Evolutionary conservation across 2,113 vertebrate species (phyloP).

Genomic region (Ivindomyrus marchei): DNA sequence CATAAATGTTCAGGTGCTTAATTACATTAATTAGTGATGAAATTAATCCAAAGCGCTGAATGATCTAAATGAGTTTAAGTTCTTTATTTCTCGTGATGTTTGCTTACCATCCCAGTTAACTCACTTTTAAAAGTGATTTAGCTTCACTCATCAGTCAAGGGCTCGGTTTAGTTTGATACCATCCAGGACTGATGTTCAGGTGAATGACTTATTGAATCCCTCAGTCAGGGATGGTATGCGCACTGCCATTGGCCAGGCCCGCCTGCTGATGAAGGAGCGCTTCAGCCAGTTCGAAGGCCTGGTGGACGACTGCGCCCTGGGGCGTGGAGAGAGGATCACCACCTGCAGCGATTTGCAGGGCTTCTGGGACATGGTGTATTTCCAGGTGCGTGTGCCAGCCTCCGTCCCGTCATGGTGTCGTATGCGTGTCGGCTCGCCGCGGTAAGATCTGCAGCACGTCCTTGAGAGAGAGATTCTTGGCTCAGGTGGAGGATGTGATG

Average conservation of each 20-base stretch:
- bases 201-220: slow-evolving; percentile 15
- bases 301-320: slow-evolving; percentile 84
- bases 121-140: neutral
- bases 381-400: slow-evolving; percentile 55
- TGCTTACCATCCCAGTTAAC: neutral
- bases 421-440: neutral
- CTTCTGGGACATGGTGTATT: slow-evolving; percentile 96
- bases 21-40: neutral
- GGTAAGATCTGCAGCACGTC: neutral
- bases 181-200: neutral
- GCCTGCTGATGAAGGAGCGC: slow-evolving; percentile 80
- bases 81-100: neutral
- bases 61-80: neutral
- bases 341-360: slow-evolving; percentile 84
- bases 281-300: slow-evolving; percentile 86
- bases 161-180: neutral
- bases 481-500: slow-evolving; percentile 77
- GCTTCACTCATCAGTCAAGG: neutral
- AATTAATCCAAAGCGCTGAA: neutral
- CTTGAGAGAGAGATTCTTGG: neutral
- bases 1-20: neutral
- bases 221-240: slow-evolving; percentile 80
- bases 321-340: slow-evolving; percentile 76
- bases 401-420: accelerated
- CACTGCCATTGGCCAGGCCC: slow-evolving; percentile 77